These are phyloP conservation scores for Aphodius granarius DNA, from an alignment of 2,888 invertebrate genomes.

Conservation along the genomic window DNA sequence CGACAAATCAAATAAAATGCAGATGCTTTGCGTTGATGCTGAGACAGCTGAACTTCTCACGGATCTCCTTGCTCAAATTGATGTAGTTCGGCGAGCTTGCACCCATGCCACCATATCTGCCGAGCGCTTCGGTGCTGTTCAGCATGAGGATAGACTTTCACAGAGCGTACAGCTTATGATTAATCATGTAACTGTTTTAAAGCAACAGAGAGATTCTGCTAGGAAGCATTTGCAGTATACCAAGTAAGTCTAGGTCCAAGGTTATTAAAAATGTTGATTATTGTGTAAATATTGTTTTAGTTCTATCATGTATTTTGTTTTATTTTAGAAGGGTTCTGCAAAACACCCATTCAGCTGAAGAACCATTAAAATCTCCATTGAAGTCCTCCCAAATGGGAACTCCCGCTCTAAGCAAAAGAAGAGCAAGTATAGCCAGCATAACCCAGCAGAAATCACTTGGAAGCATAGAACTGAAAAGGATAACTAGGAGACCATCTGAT, in stretches of 20 bases:
- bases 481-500: slow-evolving; percentile 48
- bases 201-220: slow-evolving; percentile 59
- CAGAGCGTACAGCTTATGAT: slow-evolving; percentile 61
- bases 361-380: slow-evolving; percentile 26
- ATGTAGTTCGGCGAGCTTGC: slow-evolving; percentile 47
- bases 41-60: slow-evolving; percentile 58
- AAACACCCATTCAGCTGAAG: slow-evolving; percentile 41
- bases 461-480: slow-evolving; percentile 37
- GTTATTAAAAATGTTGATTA: too few relatives aligned
- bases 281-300: too few relatives aligned
- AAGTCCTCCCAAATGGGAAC: slow-evolving; percentile 19
- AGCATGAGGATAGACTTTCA: slow-evolving; percentile 60
- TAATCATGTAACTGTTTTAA: slow-evolving; percentile 60
- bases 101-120: slow-evolving; percentile 48
- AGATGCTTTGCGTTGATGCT: slow-evolving; percentile 55
- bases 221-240: slow-evolving; percentile 61
- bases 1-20: slow-evolving; percentile 51
- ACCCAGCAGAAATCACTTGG: slow-evolving; percentile 48
- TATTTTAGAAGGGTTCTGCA: slow-evolving; percentile 47
- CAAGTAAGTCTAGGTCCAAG: slow-evolving; percentile 54
- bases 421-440: slow-evolving; percentile 60
- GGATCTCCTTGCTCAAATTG: slow-evolving; percentile 56
- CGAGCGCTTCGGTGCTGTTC: slow-evolving; percentile 59
- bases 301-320: not conserved
- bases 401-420: slow-evolving; percentile 41